Evolutionary conservation across 2,113 vertebrate genomes (phyloP).

Genomic region (Megaceryle torquata): DNA sequence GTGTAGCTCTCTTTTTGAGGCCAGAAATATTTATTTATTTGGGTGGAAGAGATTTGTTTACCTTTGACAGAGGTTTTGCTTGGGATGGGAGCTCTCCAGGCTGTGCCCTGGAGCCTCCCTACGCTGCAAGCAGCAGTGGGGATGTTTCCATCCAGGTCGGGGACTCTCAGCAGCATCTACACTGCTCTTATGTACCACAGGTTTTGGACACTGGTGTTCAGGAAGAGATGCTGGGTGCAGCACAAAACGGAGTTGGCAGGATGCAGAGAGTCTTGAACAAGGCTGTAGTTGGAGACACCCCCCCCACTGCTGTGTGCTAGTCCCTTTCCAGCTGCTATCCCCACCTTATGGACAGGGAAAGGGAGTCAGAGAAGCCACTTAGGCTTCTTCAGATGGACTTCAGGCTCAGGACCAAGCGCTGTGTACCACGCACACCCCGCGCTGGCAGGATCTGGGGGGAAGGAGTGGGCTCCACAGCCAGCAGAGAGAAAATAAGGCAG

Average conservation of each 20-base stretch:
- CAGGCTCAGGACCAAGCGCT: neutral
- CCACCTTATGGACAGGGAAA: neutral
- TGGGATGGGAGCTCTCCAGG: neutral
- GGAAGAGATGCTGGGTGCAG: neutral
- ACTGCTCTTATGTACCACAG: rapidly evolving
- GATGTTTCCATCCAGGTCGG: neutral
- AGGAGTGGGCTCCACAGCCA: too few species aligned
- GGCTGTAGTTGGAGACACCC: neutral
- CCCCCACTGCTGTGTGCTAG: rapidly evolving
- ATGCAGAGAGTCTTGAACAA: neutral
- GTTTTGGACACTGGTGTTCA: neutral
- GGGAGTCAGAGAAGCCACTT: neutral
- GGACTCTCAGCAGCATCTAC: neutral
- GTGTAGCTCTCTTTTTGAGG: neutral
- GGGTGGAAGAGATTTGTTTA: neutral
- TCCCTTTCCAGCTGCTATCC: neutral
- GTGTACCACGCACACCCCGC: rapidly evolving
- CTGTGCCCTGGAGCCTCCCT: rapidly evolving
- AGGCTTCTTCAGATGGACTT: neutral
- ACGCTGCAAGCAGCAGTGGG: rapidly evolving
- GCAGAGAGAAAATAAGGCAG: neutral
- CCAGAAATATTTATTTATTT: neutral
- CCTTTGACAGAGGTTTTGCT: neutral
- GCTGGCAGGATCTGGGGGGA: neutral
- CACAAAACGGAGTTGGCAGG: neutral